Conservation (phyloP, 2,797 vertebrate genomes). For the Mus spretus region DNA sequence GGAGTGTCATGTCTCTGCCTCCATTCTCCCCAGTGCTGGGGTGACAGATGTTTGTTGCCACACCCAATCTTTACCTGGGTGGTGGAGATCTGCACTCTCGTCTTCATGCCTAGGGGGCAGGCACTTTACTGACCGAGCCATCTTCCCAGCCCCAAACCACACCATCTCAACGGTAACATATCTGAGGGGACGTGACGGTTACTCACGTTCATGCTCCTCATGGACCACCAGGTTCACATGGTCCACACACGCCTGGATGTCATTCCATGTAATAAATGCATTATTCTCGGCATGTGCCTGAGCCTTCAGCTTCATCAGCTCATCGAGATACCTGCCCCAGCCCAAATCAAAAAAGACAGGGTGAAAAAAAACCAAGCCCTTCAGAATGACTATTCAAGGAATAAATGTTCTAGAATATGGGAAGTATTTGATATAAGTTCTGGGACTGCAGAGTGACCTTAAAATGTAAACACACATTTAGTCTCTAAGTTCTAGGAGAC, state of each 20-base stretch:
- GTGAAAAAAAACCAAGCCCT: neutral
- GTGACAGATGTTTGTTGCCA: neutral
- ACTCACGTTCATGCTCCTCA: conserved; percentile 97
- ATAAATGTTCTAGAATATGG: neutral
- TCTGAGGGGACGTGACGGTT: neutral
- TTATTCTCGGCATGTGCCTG: conserved; percentile 90
- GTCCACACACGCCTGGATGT: conserved; percentile 97
- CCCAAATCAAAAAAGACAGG: neutral
- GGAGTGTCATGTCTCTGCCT: neutral
- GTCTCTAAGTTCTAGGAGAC: neutral
- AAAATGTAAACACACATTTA: neutral
- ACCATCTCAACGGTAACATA: fast-evolving
- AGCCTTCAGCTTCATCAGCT: conserved; percentile 94
- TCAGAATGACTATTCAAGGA: neutral
- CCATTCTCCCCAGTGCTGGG: neutral
- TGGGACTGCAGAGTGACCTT: neutral
- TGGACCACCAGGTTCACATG: conserved; percentile 94
- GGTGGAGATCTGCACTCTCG: neutral
- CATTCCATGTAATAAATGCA: conserved; percentile 97
- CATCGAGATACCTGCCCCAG: conserved; percentile 95
- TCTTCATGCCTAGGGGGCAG: neutral
- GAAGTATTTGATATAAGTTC: neutral
- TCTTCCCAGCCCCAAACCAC: neutral
- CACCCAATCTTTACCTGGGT: neutral
- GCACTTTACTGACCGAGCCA: neutral